These are phyloP conservation scores for Knipowitschia caucasica DNA, from an alignment of 2,797 vertebrate genomes.

Conservation along the genomic window DNA sequence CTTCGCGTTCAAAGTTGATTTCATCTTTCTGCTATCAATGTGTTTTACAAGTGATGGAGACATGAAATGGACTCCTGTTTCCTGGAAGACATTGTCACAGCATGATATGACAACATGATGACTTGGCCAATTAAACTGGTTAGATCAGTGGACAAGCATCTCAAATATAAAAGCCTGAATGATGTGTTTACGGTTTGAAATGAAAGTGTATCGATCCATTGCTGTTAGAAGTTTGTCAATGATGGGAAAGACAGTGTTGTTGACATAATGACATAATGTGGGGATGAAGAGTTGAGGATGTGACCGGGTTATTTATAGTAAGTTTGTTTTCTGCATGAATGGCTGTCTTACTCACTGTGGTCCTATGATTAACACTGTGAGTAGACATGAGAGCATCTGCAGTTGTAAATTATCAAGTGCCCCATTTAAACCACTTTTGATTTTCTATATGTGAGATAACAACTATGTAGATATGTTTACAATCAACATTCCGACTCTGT, in stretches of 20 bases:
- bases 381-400: neutral
- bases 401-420: neutral
- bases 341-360: conserved; percentile 45
- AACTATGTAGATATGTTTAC: neutral
- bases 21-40: conserved; percentile 13
- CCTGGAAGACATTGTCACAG: conserved; percentile 40
- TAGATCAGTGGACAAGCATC: conserved; percentile 33
- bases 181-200: conserved; percentile 50
- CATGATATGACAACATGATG: conserved; percentile 28
- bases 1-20: conserved; percentile 18
- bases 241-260: conserved; percentile 18
- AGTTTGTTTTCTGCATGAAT: conserved; percentile 52
- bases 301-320: conserved; percentile 59
- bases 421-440: neutral
- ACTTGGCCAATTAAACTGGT: conserved; percentile 35
- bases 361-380: conserved; percentile 23
- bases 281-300: conserved; percentile 14
- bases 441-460: neutral
- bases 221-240: conserved; percentile 23
- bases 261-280: conserved; percentile 41
- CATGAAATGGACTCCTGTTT: conserved; percentile 27
- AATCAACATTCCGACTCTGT: neutral
- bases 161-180: conserved; percentile 17
- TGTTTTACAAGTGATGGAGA: conserved; percentile 14
- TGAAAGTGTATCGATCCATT: conserved; percentile 38